phyloP scores from a whole-genome alignment of 2,113 vertebrate species.

The Aphelocoma coerulescens region DNA sequence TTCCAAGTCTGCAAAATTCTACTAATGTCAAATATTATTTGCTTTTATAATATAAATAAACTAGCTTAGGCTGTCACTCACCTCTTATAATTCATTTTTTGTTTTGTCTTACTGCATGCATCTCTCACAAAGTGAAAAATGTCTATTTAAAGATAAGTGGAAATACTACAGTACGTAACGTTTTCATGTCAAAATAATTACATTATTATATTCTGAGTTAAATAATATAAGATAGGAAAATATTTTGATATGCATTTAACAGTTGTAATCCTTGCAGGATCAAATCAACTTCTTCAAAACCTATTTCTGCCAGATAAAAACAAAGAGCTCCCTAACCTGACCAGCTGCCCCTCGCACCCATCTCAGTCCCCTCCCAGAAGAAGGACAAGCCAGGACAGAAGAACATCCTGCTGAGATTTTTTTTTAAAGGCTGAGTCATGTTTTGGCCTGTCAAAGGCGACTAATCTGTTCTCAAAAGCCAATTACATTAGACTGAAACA shows the following conservation, averaged over 20 bases:
- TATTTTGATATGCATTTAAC: conserved; percentile 75
- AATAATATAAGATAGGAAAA: conserved; percentile 78
- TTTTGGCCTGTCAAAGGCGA: background rate
- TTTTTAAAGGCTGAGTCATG: background rate
- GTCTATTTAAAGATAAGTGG: conserved; percentile 76
- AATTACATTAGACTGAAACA: background rate
- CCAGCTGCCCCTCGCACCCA: background rate
- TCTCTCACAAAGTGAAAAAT: conserved; percentile 71
- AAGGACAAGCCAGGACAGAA: background rate
- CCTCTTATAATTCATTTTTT: conserved; percentile 65
- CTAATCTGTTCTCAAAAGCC: background rate
- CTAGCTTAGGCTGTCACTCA: conserved; percentile 67
- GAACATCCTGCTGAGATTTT: background rate
- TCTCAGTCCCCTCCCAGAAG: background rate
- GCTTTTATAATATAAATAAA: conserved; percentile 71
- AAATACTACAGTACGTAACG: conserved; percentile 68
- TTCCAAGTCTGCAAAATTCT: conserved; percentile 42
- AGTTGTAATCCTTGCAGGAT: conserved; percentile 65
- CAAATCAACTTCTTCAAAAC: conserved; percentile 61
- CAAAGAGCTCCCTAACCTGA: background rate
- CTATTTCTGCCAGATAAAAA: background rate
- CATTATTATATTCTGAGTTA: conserved; percentile 74
- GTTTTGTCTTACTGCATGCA: conserved; percentile 69
- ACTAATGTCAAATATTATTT: conserved; percentile 61
- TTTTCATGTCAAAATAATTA: conserved; percentile 82